Conservation (phyloP, 2,797 vertebrate species). For the Acridotheres tristis region DNA sequence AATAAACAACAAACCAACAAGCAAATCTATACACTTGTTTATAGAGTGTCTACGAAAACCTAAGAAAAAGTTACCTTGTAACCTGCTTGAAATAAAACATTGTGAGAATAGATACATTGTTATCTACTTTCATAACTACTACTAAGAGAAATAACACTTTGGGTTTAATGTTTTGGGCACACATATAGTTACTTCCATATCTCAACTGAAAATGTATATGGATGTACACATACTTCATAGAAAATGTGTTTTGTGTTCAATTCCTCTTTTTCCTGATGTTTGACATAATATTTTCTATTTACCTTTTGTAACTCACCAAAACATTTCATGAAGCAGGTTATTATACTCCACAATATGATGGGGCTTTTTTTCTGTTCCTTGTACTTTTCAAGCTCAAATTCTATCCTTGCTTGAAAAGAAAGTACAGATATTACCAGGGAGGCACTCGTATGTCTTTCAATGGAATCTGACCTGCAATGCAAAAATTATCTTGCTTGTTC, state of each 20-base stretch:
- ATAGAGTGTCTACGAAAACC: not conserved
- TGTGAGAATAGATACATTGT: not conserved
- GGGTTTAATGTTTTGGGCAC: not conserved
- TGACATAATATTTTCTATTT: not conserved
- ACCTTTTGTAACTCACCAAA: not conserved
- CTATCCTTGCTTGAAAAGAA: not conserved
- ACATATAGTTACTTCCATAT: not conserved
- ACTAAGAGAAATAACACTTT: not conserved
- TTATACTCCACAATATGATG: not conserved
- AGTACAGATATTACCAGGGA: not conserved
- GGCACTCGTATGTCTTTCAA: not conserved
- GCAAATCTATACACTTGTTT: not conserved
- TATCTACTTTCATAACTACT: not conserved
- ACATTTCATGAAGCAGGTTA: not conserved
- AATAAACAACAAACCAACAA: not conserved
- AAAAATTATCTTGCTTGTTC: not conserved
- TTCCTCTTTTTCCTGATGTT: not conserved
- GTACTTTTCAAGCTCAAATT: not conserved
- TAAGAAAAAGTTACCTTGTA: not conserved
- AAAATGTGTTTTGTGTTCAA: not conserved
- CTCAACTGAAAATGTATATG: rapidly evolving
- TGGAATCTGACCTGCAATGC: not conserved
- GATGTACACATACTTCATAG: not conserved
- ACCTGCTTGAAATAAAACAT: not conserved
- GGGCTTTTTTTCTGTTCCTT: not conserved